Base-by-base conservation (phyloP, 2,797 vertebrate species). In the Rhynchonycteris naso region DNA sequence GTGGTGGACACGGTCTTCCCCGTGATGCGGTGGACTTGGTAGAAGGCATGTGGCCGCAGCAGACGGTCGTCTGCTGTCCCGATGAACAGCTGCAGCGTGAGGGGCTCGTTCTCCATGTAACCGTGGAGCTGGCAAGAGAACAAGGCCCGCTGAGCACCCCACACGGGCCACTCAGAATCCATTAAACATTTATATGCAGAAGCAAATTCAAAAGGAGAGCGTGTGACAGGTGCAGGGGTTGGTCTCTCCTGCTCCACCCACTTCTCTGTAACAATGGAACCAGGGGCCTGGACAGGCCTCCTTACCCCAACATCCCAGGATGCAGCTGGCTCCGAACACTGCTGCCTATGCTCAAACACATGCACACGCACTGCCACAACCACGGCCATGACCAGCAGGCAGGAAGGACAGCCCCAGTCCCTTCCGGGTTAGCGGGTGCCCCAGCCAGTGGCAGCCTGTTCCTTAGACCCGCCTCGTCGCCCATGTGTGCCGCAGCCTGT, bases 11-110 rank as follows among this genome's bases (percentile, higher is more conserved):
- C 99, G 0, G 99, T 99, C 98, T 99, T 99, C 95, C 99, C 99
- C 0, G 99, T 99, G 99, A 99, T 99, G 63, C 99, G 99, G 97
- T 99, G 99, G 93, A 99, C 99, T 98, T 99, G 99, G 98, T 99
- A 99, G 99, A 99, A 99, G 97, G 99, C 99, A 86, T 99, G 99
- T 43, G 99, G 99, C 96, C 99, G 98, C 98, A 99, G 99, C 98
- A 99, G 99, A 97, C 99, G 99, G 98, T 99, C 99, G 63, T 99
- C 99, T 91, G 99, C 99, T 1, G 99, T 99, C 96, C 99, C 99
- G 2, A 99, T 99, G 99, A 99, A 99, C 97, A 99, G 99, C 99
- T 99, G 99, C 90, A 99, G 99, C 12, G 99, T 99, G 97, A 99
- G 99, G 0, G 99, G 99, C 98, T 99, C 99, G 1, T 98, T 99